These are phyloP conservation scores for Leptinotarsa lineolata DNA, from an alignment of 1,140 invertebrate species.

Conservation along the genomic window DNA sequence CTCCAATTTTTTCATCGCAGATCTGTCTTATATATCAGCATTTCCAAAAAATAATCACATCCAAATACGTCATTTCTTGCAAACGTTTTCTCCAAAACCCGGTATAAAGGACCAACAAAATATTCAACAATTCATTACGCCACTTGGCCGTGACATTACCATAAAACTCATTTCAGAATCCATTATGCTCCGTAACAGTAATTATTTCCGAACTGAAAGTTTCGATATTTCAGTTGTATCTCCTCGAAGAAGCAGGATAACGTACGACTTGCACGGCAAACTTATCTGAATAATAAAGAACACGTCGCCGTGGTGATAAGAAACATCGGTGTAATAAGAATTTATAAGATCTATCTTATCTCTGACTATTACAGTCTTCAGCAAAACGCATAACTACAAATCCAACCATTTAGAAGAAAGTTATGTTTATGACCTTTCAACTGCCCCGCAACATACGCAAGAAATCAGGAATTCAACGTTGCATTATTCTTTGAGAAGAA, in stretches of 20 bases:
- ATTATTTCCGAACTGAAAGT: background rate
- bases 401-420: slow-evolving; percentile 11
- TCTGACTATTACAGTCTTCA: slow-evolving; percentile 20
- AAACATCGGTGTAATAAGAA: slow-evolving; percentile 22
- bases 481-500: background rate
- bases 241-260: background rate
- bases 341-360: slow-evolving; percentile 28
- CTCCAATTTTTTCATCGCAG: too few relatives aligned
- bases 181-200: background rate
- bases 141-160: background rate
- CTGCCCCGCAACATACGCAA: background rate
- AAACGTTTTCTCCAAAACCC: background rate
- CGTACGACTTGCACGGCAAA: background rate
- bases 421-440: slow-evolving; percentile 17
- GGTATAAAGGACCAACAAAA: background rate
- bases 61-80: background rate
- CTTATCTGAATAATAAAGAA: slow-evolving; percentile 29
- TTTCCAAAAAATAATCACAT: too few relatives aligned
- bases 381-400: slow-evolving; percentile 14
- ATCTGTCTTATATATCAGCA: too few relatives aligned
- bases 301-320: slow-evolving; percentile 7
- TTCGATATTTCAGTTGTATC: slow-evolving; percentile 5
- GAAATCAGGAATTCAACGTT: background rate
- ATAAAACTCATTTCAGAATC: background rate
- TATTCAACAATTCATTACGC: background rate